These are phyloP conservation scores for Paramormyrops kingsleyae DNA, from an alignment of 2,113 vertebrate species.

Conservation along the genomic window DNA sequence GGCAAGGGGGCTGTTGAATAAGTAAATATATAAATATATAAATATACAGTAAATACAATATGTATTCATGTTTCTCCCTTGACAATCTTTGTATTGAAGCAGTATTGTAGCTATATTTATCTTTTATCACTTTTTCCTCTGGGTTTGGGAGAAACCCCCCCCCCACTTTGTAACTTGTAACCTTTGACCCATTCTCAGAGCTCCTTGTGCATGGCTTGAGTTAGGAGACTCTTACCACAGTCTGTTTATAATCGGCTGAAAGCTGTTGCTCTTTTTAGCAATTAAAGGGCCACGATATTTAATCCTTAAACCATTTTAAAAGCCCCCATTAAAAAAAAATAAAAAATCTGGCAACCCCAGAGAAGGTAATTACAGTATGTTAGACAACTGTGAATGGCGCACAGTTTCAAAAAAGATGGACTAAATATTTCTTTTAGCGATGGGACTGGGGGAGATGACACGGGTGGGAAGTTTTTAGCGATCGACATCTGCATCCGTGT, in stretches of 20 bases:
- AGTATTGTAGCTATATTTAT: slow-evolving; percentile 13
- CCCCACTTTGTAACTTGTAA: not conserved
- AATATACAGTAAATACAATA: slow-evolving; percentile 17
- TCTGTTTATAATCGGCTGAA: not conserved
- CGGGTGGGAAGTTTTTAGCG: slow-evolving; percentile 33
- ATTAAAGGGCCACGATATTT: not conserved
- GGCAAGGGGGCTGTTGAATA: slow-evolving; percentile 14
- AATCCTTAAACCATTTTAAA: not conserved
- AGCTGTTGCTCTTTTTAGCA: not conserved
- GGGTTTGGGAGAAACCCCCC: not conserved
- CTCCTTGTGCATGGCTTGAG: slow-evolving; percentile 84
- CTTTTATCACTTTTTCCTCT: not conserved
- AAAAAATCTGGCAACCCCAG: not conserved
- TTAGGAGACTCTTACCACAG: slow-evolving; percentile 63
- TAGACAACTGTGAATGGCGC: not conserved
- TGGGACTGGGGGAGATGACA: not conserved
- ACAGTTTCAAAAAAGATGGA: not conserved
- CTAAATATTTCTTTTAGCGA: not conserved
- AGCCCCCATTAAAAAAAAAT: not conserved
- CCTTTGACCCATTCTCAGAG: slow-evolving; percentile 42
- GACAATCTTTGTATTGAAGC: slow-evolving; percentile 25
- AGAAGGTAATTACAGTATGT: not conserved
- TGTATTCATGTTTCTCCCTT: slow-evolving; percentile 15
- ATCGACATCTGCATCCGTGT: slow-evolving; percentile 57
- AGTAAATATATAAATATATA: slow-evolving; percentile 23